Conservation (phyloP, 2,888 invertebrate genomes). For the Strigamia maritima region DNA sequence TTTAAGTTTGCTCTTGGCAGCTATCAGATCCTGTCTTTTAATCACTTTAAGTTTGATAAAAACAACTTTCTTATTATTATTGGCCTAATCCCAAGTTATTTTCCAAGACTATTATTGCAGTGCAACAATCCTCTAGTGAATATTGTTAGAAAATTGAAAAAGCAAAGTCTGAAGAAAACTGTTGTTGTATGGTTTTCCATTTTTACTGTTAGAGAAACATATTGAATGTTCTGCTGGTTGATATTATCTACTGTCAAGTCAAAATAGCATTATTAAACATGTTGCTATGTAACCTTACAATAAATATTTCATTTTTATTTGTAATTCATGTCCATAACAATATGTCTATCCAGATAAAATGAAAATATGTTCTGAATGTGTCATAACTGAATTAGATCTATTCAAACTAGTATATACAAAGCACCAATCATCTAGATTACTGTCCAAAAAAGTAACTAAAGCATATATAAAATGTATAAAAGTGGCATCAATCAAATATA, state of each 20-base stretch:
- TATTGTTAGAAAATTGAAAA: background rate
- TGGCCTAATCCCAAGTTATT: too few relatives aligned
- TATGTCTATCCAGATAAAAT: background rate
- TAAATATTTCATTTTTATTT: background rate
- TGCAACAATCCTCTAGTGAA: too few relatives aligned
- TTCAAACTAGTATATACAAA: background rate
- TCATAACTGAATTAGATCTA: background rate
- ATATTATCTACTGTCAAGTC: background rate
- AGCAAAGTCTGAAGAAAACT: background rate
- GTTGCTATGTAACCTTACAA: background rate
- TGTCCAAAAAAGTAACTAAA: background rate
- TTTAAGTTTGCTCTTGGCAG: too few relatives aligned
- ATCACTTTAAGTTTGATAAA: too few relatives aligned
- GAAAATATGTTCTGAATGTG: background rate
- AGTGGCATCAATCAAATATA: background rate
- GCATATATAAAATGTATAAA: background rate
- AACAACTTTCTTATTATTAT: too few relatives aligned
- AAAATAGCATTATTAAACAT: background rate
- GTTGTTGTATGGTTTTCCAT: background rate
- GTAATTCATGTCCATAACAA: background rate
- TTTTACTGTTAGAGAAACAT: background rate
- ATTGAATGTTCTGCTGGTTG: background rate
- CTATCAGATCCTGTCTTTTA: too few relatives aligned
- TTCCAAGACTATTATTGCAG: too few relatives aligned
- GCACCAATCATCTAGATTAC: background rate